Evolutionary conservation across 2,113 vertebrate genomes (phyloP).

Genomic region (Psittacara wagleri): DNA sequence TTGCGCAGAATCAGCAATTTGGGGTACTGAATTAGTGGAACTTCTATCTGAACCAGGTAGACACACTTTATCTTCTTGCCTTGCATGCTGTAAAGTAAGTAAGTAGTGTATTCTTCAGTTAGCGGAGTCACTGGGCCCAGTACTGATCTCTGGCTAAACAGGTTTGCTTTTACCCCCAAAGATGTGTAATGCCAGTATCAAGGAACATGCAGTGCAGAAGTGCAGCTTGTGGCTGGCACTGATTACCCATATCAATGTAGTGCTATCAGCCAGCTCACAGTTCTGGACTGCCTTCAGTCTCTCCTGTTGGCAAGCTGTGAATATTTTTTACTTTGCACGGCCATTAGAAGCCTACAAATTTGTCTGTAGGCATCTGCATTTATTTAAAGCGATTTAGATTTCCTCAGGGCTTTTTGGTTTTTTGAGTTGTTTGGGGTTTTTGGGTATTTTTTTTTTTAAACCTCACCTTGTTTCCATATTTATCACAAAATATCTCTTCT

Average conservation of each 20-base stretch:
- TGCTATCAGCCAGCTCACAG: not conserved
- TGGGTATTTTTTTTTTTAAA: not conserved
- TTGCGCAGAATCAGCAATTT: not conserved
- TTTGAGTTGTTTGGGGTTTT: not conserved
- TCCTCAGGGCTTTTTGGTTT: not conserved
- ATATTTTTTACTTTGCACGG: not conserved
- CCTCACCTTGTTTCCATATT: not conserved
- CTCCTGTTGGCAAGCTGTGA: not conserved
- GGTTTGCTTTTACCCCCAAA: not conserved
- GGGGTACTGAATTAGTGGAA: not conserved
- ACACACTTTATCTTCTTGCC: not conserved
- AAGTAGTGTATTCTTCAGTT: not conserved
- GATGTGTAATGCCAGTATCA: not conserved
- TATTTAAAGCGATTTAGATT: not conserved
- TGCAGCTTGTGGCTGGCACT: not conserved
- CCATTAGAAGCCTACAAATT: not conserved
- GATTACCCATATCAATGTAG: not conserved
- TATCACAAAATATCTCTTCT: not conserved
- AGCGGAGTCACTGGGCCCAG: not conserved
- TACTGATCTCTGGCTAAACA: not conserved
- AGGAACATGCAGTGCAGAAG: not conserved
- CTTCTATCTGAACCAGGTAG: not conserved
- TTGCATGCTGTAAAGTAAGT: not conserved
- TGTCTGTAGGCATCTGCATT: not conserved
- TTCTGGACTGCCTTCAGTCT: not conserved